Evolutionary conservation across 2,113 vertebrate species (phyloP).

Genomic region (Zosterops japonicus): DNA sequence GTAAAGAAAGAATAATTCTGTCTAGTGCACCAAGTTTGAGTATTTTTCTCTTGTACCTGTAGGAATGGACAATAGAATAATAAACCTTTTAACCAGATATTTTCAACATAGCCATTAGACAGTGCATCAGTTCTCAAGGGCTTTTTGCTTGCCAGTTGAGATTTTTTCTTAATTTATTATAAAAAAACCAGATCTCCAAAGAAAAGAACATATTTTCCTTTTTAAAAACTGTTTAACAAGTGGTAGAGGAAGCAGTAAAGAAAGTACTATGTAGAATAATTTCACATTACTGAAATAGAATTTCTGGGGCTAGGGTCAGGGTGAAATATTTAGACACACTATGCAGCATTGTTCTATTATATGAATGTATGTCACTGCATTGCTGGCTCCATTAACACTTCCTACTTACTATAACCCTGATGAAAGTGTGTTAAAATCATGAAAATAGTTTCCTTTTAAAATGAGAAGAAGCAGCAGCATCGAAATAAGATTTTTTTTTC

Average conservation of each 20-base stretch:
- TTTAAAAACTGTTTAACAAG: not conserved
- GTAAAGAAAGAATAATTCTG: slow-evolving; percentile 44
- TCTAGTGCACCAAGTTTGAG: slow-evolving; percentile 19
- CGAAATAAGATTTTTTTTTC: not conserved
- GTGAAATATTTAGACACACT: not conserved
- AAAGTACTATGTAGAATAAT: not conserved
- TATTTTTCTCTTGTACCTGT: slow-evolving; percentile 23
- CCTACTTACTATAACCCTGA: not conserved
- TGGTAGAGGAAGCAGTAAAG: not conserved
- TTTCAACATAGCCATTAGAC: not conserved
- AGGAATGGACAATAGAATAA: not conserved
- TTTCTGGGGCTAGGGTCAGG: not conserved
- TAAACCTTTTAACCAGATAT: not conserved
- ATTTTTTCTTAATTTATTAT: not conserved
- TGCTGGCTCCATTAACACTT: not conserved
- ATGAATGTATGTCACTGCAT: not conserved
- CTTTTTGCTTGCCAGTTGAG: not conserved
- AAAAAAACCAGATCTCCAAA: not conserved
- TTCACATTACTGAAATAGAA: not conserved
- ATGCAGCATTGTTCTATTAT: not conserved
- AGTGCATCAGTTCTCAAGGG: not conserved
- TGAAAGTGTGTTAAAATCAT: not conserved
- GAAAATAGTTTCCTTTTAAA: not conserved
- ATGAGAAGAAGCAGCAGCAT: accelerated
- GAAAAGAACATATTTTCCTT: not conserved